A percentile compares a stretch with the other conserved stretches of the same genome.
Conservation (phyloP, 2,797 vertebrate genomes). For the Lagodon rhomboides region DNA sequence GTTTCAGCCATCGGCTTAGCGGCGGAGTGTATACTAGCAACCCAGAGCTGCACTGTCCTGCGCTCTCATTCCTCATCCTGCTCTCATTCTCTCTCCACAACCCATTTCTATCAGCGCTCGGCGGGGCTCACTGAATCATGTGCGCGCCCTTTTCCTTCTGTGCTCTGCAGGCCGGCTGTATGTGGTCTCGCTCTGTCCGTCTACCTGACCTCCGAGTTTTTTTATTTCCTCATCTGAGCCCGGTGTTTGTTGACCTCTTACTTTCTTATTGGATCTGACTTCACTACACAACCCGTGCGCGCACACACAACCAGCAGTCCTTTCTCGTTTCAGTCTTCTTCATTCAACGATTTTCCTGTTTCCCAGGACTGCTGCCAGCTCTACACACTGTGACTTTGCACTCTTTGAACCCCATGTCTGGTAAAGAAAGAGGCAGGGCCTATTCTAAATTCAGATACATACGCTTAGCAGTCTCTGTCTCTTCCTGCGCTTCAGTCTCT, state of each 20-base stretch:
- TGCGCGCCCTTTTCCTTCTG: conserved; percentile 9
- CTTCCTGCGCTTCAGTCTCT: conserved; percentile 19
- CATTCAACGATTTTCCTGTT: conserved; percentile 30
- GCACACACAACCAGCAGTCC: not conserved
- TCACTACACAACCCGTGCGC: not conserved
- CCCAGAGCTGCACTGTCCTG: conserved; percentile 44
- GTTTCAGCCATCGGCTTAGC: conserved; percentile 62
- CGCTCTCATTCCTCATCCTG: conserved; percentile 68
- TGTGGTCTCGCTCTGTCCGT: conserved; percentile 5
- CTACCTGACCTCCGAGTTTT: conserved; percentile 34
- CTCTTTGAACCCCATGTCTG: conserved; percentile 60
- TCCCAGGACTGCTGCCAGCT: conserved; percentile 52
- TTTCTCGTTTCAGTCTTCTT: conserved; percentile 39
- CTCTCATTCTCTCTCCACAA: conserved; percentile 64
- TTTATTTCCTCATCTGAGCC: conserved; percentile 32
- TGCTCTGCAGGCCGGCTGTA: conserved; percentile 12
- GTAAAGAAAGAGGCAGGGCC: conserved; percentile 49
- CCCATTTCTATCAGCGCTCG: conserved; percentile 62
- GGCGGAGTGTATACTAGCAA: conserved; percentile 36
- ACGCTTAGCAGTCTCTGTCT: conserved; percentile 36
- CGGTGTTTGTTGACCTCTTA: conserved; percentile 24
- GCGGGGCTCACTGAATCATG: conserved; percentile 47
- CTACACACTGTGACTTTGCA: conserved; percentile 49
- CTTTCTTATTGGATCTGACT: conserved; percentile 26
- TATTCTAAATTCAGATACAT: conserved; percentile 63